Evolutionary conservation across 2,888 invertebrate species (phyloP), one percentile per base, ranked within the genome.

Genomic region (Tenthredo mesomela): DNA sequence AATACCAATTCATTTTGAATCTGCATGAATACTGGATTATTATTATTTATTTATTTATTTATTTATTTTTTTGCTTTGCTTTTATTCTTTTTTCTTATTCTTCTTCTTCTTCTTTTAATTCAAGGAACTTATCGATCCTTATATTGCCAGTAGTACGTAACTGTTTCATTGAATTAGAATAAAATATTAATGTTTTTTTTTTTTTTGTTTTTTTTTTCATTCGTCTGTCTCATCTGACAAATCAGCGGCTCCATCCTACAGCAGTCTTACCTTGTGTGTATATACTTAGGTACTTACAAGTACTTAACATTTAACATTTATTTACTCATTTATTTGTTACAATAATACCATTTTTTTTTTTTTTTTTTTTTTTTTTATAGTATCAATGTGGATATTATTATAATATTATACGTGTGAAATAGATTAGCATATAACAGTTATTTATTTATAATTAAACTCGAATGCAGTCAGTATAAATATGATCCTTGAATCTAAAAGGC

Each of bases 11-110:
- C 86, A 87, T 75, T 86, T 85, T 85, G 67, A 88, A 87, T 86
- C 85, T 86, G 87, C 86, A 85, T 87, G 87, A 91, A 91, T 92
- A 90, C 90, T 90, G 90, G 87, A 87, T 88, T 86, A 86, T 82
- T 61, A 50, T 58, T 47, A 47, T 47, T 33, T 33, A 33, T 33
- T 33, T 33, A 33, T 33, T 33, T 33, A 2, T 33, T 33, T 47
- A 47, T 82, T 65, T 43, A 54, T 37, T 77, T 54, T 43, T 7
- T 37, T 21, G 54, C 58, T 75, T 77, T 78, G n/a, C n/a, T n/a
- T n/a, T n/a, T n/a, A n/a, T n/a, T n/a, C n/a, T 2, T 61, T 77
- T 80, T 54, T 82, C 61, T 73, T n/a, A n/a, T n/a, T n/a, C n/a
- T n/a, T n/a, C n/a, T 75, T 80, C 37, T 54, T 54, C 58, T 75